Evolutionary conservation across 2,113 vertebrate species (phyloP).

Genomic region (Erythrocebus patas): DNA sequence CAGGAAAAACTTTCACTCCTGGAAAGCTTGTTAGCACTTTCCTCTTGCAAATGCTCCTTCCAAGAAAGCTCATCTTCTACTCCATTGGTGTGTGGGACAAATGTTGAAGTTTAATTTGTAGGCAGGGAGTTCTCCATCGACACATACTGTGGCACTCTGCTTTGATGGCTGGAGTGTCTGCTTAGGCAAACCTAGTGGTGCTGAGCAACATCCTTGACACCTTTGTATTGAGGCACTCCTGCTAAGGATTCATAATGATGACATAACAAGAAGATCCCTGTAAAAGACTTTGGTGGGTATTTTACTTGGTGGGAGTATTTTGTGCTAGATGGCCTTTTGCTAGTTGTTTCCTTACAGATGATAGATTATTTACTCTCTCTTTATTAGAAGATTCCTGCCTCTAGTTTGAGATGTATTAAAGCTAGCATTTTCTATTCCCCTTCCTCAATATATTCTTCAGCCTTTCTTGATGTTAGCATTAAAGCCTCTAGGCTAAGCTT

Average conservation of each 20-base stretch:
- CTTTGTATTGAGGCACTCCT: not conserved
- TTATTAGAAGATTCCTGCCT: not conserved
- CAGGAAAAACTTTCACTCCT: slow-evolving; percentile 43
- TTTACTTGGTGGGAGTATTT: not conserved
- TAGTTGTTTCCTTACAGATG: slow-evolving; percentile 16
- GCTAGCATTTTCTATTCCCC: slow-evolving; percentile 8
- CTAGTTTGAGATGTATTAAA: slow-evolving; percentile 15
- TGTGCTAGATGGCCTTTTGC: not conserved
- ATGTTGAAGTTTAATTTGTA: slow-evolving; percentile 72
- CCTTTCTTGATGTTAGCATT: slow-evolving; percentile 19
- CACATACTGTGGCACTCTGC: slow-evolving; percentile 10
- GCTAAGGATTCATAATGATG: not conserved
- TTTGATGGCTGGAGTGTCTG: not conserved
- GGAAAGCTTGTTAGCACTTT: slow-evolving; percentile 70
- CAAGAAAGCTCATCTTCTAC: slow-evolving; percentile 69
- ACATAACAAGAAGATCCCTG: not conserved
- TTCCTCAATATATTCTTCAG: not conserved
- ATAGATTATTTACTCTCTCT: not conserved
- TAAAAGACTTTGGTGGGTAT: not conserved
- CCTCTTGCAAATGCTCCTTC: slow-evolving; percentile 74
- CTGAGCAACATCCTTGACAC: not conserved
- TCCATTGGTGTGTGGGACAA: slow-evolving; percentile 65
- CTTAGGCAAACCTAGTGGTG: not conserved
- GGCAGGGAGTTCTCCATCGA: slow-evolving; percentile 69
- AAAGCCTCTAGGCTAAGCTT: not conserved